Base-by-base conservation (phyloP, 2,113 vertebrate species). In the Aix galericulata region DNA sequence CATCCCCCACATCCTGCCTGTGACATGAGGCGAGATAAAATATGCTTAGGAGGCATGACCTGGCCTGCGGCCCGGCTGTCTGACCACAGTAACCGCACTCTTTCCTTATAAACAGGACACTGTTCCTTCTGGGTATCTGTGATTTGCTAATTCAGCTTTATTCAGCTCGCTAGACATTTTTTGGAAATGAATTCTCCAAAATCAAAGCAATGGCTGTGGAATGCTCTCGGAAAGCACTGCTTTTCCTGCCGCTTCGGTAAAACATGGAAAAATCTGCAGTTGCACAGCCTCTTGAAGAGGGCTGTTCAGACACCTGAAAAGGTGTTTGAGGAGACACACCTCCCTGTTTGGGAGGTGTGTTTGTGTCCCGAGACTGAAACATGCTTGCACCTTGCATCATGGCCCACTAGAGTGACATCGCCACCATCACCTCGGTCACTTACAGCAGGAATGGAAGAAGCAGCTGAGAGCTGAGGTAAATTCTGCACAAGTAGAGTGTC, bases 61-160 rank as follows among this genome's bases (percentile, higher is more conserved):
- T 97, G 94, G 95, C 91, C 79, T 55, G 38, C 29, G 82, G 93
- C 87, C 95, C 56, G 0, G 36, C 60, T 96, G 93, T 91, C 94
- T 94, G 79, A 90, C 93, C 94, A 89, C 85, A 86, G 59, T 21
- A 95, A 94, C 89, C 91, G 0, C 85, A 59, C 78, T 93, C 46
- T 89, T 91, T 89, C 94, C 73, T 95, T 88, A 90, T 71, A 97
- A 95, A 94, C 88, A 96, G 86, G 83, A 94, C 91, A 80, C 46
- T 78, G 82, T 75, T 95, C 38, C 72, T 94, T 81, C 82, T 94
- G 93, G 72, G 55, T 91, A 71, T 90, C 94, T 86, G 60, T 40
- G 64, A 90, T 93, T 92, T 94, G 79, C 91, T 72, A 90, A 63
- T 72, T 93, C 88, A 91, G 88, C 69, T 90, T 90, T 93, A 90